Base-by-base conservation (phyloP, 2,797 vertebrate genomes). In the Furcifer pardalis region DNA sequence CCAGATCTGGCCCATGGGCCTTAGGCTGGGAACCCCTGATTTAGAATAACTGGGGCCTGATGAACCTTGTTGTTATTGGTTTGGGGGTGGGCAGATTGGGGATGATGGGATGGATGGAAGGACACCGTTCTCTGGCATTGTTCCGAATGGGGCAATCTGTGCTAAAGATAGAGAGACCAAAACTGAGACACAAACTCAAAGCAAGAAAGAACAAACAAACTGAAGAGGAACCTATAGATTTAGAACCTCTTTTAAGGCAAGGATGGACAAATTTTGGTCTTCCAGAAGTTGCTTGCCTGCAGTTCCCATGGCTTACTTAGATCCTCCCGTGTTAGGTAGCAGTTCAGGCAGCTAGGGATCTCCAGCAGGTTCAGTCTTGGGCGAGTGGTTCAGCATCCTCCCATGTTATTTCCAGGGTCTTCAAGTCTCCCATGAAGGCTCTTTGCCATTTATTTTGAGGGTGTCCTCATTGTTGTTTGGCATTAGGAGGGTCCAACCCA, bases 11-110 rank as follows among this genome's bases (percentile, higher is more conserved):
- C n/a, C n/a, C n/a, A n/a, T n/a, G n/a, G n/a, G n/a, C n/a, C n/a
- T n/a, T n/a, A n/a, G n/a, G n/a, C n/a, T n/a, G n/a, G n/a, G n/a
- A n/a, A n/a, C n/a, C n/a, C n/a, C n/a, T n/a, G n/a, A 42, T 62
- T 65, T 52, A 19, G 79, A 77, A 82, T 66, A 77, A 79, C 74
- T 81, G 84, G 79, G 66, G n/a, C 42, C 65, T 77, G 74, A 77
- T 66, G 69, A 60, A 25, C 65, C 65, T 69, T 42, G 56, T 32
- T 60, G 63, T 46, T 25, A 12, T 76, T 2, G 7, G 37, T 49
- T 7, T 56, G 59, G 63, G 37, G 62, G 40, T 9, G 8, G n/a
- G 77, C 10, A 10, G 37, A 15, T 21, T 30, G 23, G 5, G 37
- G 62, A 74, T n/a, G 44, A 56, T 17, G 62, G n/a, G 30, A 69